Percentiles rank a stretch among this genome's conserved stretches.
Evolutionary conservation across 1,140 invertebrate genomes (phyloP).

Genomic region (Conus ventricosus): DNA sequence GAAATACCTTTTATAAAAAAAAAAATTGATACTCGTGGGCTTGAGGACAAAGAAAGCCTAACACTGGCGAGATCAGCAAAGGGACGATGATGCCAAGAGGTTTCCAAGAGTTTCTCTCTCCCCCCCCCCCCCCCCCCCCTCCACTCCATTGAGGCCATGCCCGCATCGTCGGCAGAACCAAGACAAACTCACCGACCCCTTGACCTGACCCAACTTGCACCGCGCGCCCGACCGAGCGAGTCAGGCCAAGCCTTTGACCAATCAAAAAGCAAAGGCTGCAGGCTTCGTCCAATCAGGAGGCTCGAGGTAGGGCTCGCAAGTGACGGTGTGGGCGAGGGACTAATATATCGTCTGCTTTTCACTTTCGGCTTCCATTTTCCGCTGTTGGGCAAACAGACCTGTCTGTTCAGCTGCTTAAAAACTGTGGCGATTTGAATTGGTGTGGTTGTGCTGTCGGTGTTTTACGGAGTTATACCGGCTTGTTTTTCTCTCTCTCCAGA

Average conservation of each 20-base stretch:
- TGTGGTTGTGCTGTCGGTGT: neutral
- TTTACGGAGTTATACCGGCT: neutral
- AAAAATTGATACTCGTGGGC: too few relatives aligned
- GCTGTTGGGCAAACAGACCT: neutral
- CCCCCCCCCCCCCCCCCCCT: too few relatives aligned
- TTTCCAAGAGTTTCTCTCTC: too few relatives aligned
- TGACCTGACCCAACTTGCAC: neutral
- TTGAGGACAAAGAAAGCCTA: too few relatives aligned
- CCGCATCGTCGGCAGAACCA: too few relatives aligned
- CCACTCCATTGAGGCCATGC: too few relatives aligned
- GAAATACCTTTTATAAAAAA: too few relatives aligned
- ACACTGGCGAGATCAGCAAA: too few relatives aligned
- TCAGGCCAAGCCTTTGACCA: neutral
- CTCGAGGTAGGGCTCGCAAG: neutral
- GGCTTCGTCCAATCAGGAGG: neutral
- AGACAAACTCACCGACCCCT: too few relatives aligned
- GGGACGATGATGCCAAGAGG: too few relatives aligned
- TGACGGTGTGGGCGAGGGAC: neutral
- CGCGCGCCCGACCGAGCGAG: neutral
- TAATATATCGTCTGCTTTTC: neutral
- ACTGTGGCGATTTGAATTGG: too few relatives aligned
- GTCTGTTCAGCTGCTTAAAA: too few relatives aligned
- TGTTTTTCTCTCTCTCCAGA: neutral
- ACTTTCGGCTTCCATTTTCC: neutral
- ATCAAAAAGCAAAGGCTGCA: neutral